Base-by-base conservation (phyloP, 2,797 vertebrate species). In the Garrulus glandarius region DNA sequence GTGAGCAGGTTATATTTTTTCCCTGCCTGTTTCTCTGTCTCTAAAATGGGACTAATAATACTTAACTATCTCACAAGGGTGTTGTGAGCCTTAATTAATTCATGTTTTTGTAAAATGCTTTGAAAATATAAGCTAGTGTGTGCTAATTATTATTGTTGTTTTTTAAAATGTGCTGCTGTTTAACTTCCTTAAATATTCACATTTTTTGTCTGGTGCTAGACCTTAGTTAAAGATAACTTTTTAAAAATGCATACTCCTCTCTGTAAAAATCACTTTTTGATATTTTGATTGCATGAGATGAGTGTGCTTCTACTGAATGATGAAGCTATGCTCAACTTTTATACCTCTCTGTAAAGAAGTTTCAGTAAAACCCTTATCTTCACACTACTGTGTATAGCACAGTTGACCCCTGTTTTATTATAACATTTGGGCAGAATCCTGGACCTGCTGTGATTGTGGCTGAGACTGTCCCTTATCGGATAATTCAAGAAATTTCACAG, bases 11-110 rank as follows among this genome's bases (percentile, higher is more conserved):
- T 36, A n/a, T 87, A 77, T 23, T 81, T 30, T 84, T 71, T 89
- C 56, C 87, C 50, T 88, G 39, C 50, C 92, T 78, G 69, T 95
- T 94, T 96, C 49, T 87, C n/a, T 82, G 70, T 85, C 83, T 95
- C 39, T 86, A 87, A 96, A 97, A 90, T 70, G 89, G 39, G 87
- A 89, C 92, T 93, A 90, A 75, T 80, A 87, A 27, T 78, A 81
- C 59, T 88, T 65, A 88, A 53, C 59, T 89, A 81, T 87, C 84
- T 97, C 93, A 95, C 90, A 97, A 80, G 50, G 43, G 39, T 86
- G 27, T 71, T 96, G 93, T 96, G 92, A 93, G 89, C 53, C 60
- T 57, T 91, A 65, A 83, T 84, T 79, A 63, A 78, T 49, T 70
- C 0, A 50, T 59, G 50, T 61, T 92, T 93, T 97, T 94, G 68